Conservation (phyloP, 2,888 invertebrate species). For the Synergus itoensis region DNA sequence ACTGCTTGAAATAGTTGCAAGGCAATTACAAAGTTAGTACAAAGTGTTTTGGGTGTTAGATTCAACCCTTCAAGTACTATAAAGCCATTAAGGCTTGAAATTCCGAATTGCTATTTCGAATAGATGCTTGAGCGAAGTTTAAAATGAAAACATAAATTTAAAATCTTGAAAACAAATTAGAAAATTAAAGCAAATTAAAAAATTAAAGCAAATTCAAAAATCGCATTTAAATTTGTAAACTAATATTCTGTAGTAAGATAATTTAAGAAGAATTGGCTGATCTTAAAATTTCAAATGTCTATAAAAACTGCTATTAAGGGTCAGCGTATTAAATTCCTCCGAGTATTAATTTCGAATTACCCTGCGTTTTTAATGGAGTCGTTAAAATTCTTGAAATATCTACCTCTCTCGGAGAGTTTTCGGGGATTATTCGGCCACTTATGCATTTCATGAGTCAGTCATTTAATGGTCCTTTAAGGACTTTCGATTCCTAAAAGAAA, state of each 20-base stretch:
- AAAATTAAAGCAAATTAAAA: too few species aligned
- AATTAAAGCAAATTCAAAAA: neutral
- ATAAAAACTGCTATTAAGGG: conserved; percentile 18
- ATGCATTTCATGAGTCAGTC: conserved; percentile 15
- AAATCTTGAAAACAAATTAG: too few species aligned
- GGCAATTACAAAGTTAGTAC: conserved; percentile 15
- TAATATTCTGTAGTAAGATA: neutral
- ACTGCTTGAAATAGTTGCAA: conserved; percentile 17
- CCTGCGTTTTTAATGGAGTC: conserved; percentile 32
- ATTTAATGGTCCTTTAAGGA: conserved; percentile 22
- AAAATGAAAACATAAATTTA: neutral
- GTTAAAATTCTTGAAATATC: conserved; percentile 36
- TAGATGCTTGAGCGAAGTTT: neutral
- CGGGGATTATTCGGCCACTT: conserved; percentile 6
- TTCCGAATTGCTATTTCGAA: neutral
- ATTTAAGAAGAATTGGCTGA: neutral
- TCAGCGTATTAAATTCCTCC: conserved; percentile 37
- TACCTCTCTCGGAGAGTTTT: conserved; percentile 7
- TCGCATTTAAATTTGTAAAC: neutral
- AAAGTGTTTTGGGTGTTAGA: conserved; percentile 4
- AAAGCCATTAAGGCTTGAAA: neutral
- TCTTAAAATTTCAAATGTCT: conserved; percentile 3
- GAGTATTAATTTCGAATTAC: conserved; percentile 37
- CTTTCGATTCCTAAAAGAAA: neutral
- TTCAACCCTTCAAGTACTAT: neutral